Percentiles rank a stretch among this genome's conserved stretches.
Evolutionary conservation across 2,888 invertebrate species (phyloP).

Genomic region (Lymantria dispar): DNA sequence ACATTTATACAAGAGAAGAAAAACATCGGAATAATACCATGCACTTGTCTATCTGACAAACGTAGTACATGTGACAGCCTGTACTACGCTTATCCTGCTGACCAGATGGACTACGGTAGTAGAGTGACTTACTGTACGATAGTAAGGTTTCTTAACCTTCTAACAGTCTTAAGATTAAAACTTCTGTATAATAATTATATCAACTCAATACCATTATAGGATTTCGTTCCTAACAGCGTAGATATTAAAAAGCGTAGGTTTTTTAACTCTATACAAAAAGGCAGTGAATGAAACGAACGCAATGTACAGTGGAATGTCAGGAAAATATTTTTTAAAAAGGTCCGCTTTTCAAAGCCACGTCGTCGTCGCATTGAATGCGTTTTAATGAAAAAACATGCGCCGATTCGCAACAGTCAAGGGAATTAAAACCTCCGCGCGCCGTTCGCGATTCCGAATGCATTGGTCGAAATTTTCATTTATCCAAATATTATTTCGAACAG

Average conservation of each 20-base stretch:
- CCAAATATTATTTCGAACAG: slow-evolving; percentile 72
- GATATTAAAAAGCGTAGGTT: slow-evolving; percentile 44
- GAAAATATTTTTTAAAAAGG: slow-evolving; percentile 78
- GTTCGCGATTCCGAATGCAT: slow-evolving; percentile 64
- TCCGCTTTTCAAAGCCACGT: slow-evolving; percentile 76
- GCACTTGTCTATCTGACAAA: too few species aligned
- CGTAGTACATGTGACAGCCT: too few species aligned
- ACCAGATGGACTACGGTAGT: too few species aligned
- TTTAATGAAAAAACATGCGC: slow-evolving; percentile 83
- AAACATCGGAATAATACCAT: too few species aligned
- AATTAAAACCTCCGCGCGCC: slow-evolving; percentile 74
- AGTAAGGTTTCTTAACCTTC: too few species aligned
- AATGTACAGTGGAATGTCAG: slow-evolving; percentile 69
- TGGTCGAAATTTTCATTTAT: slow-evolving; percentile 73
- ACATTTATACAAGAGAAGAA: too few species aligned
- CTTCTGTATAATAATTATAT: too few species aligned
- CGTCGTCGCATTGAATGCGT: slow-evolving; percentile 81
- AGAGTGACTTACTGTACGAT: too few species aligned
- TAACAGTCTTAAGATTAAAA: too few species aligned
- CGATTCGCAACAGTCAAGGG: slow-evolving; percentile 81
- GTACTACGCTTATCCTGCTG: too few species aligned
- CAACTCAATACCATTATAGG: too few species aligned
- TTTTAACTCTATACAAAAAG: slow-evolving; percentile 55
- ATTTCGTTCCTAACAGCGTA: slow-evolving; percentile 14
- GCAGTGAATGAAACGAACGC: slow-evolving; percentile 59